Evolutionary conservation across 2,113 vertebrate species (phyloP).

Genomic region (Megatriorchis doriae): DNA sequence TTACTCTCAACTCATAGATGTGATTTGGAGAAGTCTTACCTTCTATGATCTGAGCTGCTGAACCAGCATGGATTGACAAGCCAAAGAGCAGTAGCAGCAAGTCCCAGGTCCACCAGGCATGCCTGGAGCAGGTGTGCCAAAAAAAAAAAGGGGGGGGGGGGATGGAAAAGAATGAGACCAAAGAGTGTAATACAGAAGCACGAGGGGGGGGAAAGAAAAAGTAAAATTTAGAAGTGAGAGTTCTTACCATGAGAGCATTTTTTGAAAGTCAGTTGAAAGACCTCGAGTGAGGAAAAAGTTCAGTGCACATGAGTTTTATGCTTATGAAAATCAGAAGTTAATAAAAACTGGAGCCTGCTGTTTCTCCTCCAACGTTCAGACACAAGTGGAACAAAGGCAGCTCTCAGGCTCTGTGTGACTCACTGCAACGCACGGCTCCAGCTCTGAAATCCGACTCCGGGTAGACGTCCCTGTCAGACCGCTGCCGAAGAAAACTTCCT

Average conservation of each 20-base stretch:
- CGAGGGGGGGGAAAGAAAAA: not conserved
- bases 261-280: conserved; percentile 23
- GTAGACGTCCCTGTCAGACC: conserved; percentile 40
- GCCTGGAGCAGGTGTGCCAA: conserved; percentile 48
- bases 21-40: conserved; percentile 50
- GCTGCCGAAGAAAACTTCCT: conserved; percentile 35
- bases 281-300: not conserved
- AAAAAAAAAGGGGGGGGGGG: not conserved
- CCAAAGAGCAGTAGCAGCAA: conserved; percentile 26
- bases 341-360: conserved; percentile 38
- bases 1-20: not conserved
- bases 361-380: conserved; percentile 46
- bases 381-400: conserved; percentile 72
- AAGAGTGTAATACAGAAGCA: too few relatives aligned
- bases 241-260: conserved; percentile 66
- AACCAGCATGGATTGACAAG: conserved; percentile 29
- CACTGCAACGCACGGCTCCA: conserved; percentile 52
- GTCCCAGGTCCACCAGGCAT: conserved; percentile 32
- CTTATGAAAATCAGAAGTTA: conserved; percentile 24
- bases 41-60: conserved; percentile 65
- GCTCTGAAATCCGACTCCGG: conserved; percentile 69
- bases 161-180: not conserved
- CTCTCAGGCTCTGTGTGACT: conserved; percentile 69
- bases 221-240: not conserved
- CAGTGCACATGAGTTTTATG: not conserved